phyloP scores from a whole-genome alignment of 2,888 invertebrate species.

The Drosophila mimetica region DNA sequence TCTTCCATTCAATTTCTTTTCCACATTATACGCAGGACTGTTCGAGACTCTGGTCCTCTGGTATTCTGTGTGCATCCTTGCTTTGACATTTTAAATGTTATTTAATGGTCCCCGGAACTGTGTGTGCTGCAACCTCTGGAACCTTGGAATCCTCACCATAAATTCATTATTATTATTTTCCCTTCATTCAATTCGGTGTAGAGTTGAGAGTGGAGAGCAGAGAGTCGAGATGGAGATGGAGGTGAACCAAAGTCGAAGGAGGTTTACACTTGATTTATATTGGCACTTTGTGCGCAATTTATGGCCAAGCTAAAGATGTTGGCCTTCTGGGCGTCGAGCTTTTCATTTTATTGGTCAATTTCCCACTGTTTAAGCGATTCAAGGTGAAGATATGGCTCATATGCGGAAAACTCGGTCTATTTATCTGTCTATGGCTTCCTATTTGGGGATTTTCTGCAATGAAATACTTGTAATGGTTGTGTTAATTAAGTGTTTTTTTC shows the following conservation, averaged over 20 bases:
- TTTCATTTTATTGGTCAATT: constrained; percentile 32
- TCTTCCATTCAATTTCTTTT: constrained; percentile 75
- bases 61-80: constrained; percentile 14
- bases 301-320: constrained; percentile 37
- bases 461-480: constrained; percentile 9
- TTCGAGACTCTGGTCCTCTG: not conserved
- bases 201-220: not conserved
- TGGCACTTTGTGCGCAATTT: constrained; percentile 67
- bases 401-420: not conserved
- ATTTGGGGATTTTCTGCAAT: not conserved
- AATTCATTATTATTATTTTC: constrained; percentile 71
- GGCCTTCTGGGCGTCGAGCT: not conserved
- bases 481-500: constrained; percentile 7
- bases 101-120: constrained; percentile 64
- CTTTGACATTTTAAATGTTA: constrained; percentile 75
- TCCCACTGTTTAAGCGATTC: constrained; percentile 16
- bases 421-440: constrained; percentile 4
- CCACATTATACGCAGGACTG: constrained; percentile 54
- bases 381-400: constrained; percentile 17
- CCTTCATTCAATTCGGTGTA: not conserved
- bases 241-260: constrained; percentile 39
- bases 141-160: constrained; percentile 18
- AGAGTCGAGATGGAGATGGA: not conserved
- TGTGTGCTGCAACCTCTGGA: not conserved
- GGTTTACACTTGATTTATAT: constrained; percentile 67